phyloP scores from a whole-genome alignment of 2,113 vertebrate species.

The Corythornis vintsioides region DNA sequence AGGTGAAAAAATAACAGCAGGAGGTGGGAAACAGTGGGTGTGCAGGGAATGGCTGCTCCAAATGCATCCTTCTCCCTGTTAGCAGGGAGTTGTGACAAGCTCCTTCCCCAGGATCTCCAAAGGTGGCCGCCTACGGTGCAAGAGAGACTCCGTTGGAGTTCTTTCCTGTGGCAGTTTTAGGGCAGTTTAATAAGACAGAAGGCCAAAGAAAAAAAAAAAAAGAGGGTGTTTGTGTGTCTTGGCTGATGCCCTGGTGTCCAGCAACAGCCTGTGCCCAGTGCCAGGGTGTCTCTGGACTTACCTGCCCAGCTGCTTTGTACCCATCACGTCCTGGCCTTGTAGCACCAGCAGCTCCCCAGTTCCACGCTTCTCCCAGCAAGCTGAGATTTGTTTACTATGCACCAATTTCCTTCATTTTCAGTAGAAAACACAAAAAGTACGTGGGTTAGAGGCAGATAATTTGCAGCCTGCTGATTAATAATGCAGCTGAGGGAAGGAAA shows the following conservation, averaged over 20 bases:
- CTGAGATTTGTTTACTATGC: constrained; percentile 29
- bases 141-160: background rate
- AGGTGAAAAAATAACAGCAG: accelerated
- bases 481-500: constrained; percentile 22
- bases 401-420: constrained; percentile 18
- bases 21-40: background rate
- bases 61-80: accelerated
- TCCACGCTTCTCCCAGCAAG: accelerated
- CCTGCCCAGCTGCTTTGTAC: background rate
- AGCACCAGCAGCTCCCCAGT: background rate
- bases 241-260: background rate
- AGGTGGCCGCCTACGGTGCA: background rate
- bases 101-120: background rate
- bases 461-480: constrained; percentile 57
- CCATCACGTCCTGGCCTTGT: background rate
- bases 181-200: constrained; percentile 35
- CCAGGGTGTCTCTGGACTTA: background rate
- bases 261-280: background rate
- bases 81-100: background rate
- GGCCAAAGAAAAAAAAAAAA: background rate
- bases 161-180: background rate
- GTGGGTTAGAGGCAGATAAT: constrained; percentile 25
- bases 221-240: accelerated
- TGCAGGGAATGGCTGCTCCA: background rate
- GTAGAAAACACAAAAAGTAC: background rate